Evolutionary conservation across 2,888 invertebrate species (phyloP).

Genomic region (Chalcis sispes): DNA sequence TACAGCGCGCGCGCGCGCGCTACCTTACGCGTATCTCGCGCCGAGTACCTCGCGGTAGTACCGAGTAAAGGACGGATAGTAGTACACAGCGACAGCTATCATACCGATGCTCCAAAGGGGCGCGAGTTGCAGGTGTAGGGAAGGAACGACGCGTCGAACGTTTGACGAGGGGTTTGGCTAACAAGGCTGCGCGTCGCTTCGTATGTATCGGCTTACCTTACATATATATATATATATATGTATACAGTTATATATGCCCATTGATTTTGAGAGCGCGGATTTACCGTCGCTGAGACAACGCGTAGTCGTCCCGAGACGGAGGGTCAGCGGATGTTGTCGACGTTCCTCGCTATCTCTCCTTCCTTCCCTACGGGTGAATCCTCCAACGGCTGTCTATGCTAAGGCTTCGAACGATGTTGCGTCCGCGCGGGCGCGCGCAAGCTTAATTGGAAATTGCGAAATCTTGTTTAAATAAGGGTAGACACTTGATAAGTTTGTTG

Average conservation of each 20-base stretch:
- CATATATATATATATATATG: too few relatives aligned
- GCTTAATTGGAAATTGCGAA: too few relatives aligned
- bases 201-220: conserved; percentile 45
- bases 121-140: not conserved
- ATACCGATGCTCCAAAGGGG: too few relatives aligned
- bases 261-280: conserved; percentile 26
- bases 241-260: too few relatives aligned
- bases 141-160: conserved; percentile 29
- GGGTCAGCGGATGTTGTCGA: not conserved
- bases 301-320: too few relatives aligned
- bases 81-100: too few relatives aligned
- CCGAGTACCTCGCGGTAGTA: not conserved
- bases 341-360: too few relatives aligned
- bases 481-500: too few relatives aligned
- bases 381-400: not conserved
- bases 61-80: too few relatives aligned
- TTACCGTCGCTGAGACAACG: not conserved
- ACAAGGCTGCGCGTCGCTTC: conserved; percentile 26
- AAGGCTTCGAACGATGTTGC: not conserved
- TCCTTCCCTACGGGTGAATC: not conserved
- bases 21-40: conserved; percentile 13
- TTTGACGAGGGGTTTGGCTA: conserved; percentile 45
- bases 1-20: conserved; percentile 6
- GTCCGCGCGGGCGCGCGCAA: not conserved
- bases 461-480: too few relatives aligned